These are phyloP conservation scores for Drosophila biarmipes DNA, from an alignment of 1,140 invertebrate species.

Conservation along the genomic window DNA sequence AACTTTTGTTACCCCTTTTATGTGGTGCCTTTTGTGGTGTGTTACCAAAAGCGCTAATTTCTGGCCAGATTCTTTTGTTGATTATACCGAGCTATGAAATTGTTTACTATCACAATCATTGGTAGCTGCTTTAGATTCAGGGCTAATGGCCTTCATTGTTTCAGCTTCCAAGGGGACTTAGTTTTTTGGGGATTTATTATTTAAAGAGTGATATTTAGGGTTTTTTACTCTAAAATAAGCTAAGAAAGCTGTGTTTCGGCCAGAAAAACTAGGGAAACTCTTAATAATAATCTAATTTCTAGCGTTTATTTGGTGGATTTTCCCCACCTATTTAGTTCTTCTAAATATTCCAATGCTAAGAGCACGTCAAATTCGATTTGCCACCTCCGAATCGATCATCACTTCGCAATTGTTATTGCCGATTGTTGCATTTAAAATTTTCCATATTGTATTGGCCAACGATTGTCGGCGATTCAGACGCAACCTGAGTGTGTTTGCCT, in stretches of 20 bases:
- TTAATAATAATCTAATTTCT: neutral
- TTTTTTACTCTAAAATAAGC: neutral
- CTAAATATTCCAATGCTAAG: conserved; percentile 37
- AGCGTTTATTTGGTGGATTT: neutral
- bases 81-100: conserved; percentile 5
- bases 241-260: no score
- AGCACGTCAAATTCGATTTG: conserved; percentile 30
- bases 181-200: neutral
- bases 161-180: neutral
- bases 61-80: conserved; percentile 28
- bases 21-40: conserved; percentile 23
- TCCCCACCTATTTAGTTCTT: neutral
- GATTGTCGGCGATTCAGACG: conserved; percentile 6
- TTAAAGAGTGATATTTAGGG: neutral
- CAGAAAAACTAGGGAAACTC: no score
- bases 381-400: conserved; percentile 10
- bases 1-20: conserved; percentile 13
- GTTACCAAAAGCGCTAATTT: conserved; percentile 52
- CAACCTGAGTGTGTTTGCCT: conserved; percentile 23
- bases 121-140: conserved; percentile 13
- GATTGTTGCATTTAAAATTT: conserved; percentile 72
- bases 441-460: conserved; percentile 63
- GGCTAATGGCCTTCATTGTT: conserved; percentile 7
- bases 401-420: conserved; percentile 47
- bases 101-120: conserved; percentile 13